Base-by-base conservation (phyloP, 1,140 invertebrate genomes). In the Atopsyche davidsoni region DNA sequence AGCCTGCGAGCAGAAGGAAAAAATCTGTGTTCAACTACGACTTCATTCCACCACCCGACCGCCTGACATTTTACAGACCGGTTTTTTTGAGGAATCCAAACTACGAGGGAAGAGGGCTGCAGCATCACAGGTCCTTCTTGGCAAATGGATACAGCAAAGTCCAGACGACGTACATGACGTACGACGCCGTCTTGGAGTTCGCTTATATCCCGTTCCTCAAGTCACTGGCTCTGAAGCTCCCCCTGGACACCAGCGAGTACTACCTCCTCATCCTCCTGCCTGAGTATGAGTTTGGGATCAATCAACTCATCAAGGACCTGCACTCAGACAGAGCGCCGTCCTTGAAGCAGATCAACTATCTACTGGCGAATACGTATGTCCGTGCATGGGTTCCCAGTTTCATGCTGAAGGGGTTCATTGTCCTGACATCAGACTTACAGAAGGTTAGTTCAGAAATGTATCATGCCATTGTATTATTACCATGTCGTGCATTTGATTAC, bases 311-410 rank as follows among this genome's bases (percentile, higher is more conserved):
- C 21, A 59, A 59, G 1, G 59, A 71, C 21, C 66, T 74, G 65
- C 65, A 69, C 1, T 59, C 69, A 2, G 72, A 69, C 45, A 59
- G 61, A 55, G 69, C 72, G 13, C 65, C 67, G 48, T 78, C 75
- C 45, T 69, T 87, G 17, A 77, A 81, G 2, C 65, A 80, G 38
- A 77, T 90, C 36, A 76, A 85, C 42, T 75, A 75, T 10, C 75
- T 79, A 47, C 67, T 89, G 22, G 76, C 78, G 42, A 77, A 79
- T 0, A 79, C 79, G 11, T 79, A 82, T 65, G 82, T 89, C 2
- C 77, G 77, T 53, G 85, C 85, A 1, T 79, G 79, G 4, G 82
- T 90, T 51, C 87, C 87, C 0, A 83, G 83, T 54, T 89, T 89
- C 62, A 83, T 77, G 63, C 70, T 89, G 1, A 80, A 85, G 49